phyloP scores from a whole-genome alignment of 35 echinoderm and acorn worm genomes.

The Eucidaris tribuloides region DNA sequence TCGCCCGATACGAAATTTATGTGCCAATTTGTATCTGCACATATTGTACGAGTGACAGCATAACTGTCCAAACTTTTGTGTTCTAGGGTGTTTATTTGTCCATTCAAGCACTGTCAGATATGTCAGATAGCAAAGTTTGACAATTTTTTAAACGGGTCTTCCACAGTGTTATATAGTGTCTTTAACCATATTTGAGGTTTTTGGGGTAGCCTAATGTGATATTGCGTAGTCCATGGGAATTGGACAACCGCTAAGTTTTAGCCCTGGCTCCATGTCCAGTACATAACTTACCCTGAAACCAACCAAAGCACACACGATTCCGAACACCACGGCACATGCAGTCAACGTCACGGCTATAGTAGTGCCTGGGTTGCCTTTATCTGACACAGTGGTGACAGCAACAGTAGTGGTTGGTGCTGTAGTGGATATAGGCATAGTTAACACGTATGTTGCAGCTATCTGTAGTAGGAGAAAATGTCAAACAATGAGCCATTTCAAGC shows the following conservation, averaged over 20 bases:
- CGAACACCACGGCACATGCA: conserved; percentile 2
- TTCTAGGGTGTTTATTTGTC: too few relatives aligned
- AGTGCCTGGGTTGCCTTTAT: neutral
- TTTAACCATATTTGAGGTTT: too few relatives aligned
- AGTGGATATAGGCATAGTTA: neutral
- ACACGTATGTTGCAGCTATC: neutral
- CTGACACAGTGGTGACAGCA: too few relatives aligned
- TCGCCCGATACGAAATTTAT: too few relatives aligned
- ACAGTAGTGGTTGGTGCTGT: neutral
- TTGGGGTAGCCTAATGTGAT: too few relatives aligned
- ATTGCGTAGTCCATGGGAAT: neutral
- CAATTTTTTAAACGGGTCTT: too few relatives aligned
- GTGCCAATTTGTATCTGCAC: too few relatives aligned
- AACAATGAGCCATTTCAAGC: neutral
- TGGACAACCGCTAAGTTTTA: neutral
- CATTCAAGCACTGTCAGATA: too few relatives aligned
- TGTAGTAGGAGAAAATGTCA: neutral
- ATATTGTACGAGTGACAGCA: too few relatives aligned
- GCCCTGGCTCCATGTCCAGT: neutral
- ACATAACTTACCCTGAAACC: neutral
- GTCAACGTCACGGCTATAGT: neutral
- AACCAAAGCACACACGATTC: neutral
- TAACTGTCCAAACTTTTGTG: too few relatives aligned
- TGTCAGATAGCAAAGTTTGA: too few relatives aligned
- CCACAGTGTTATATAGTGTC: too few relatives aligned